Conservation (phyloP, 2,888 invertebrate species). For the Melanchra persicariae region DNA sequence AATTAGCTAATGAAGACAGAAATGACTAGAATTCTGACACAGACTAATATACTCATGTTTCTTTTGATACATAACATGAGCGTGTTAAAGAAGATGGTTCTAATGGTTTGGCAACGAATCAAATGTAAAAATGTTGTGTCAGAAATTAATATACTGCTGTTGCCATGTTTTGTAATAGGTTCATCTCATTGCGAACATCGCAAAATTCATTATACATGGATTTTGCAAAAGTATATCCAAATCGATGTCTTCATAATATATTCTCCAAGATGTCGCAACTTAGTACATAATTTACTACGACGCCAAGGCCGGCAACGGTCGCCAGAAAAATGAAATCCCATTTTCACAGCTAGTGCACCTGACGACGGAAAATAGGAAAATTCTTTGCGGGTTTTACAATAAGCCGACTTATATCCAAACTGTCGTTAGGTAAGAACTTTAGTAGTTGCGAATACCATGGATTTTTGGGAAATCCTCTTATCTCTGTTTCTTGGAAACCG, state of each 20-base stretch:
- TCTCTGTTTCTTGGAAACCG: constrained; percentile 58
- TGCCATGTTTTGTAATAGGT: constrained; percentile 18
- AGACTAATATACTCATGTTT: constrained; percentile 15
- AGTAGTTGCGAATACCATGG: constrained; percentile 70
- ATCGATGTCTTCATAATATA: constrained; percentile 34
- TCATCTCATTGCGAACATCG: not conserved
- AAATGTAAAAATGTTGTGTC: constrained; percentile 24
- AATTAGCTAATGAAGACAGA: constrained; percentile 55
- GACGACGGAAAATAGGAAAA: constrained; percentile 76
- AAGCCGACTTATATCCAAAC: constrained; percentile 78
- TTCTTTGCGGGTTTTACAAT: constrained; percentile 78
- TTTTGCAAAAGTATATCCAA: constrained; percentile 14
- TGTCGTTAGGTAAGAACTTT: constrained; percentile 77
- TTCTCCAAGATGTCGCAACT: constrained; percentile 52
- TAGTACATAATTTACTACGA: constrained; percentile 53
- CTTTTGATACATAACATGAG: constrained; percentile 35
- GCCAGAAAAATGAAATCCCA: constrained; percentile 75
- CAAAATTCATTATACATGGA: constrained; percentile 11
- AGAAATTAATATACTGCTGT: constrained; percentile 27
- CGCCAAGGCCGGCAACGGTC: constrained; percentile 62
- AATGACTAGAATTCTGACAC: constrained; percentile 23
- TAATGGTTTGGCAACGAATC: constrained; percentile 38
- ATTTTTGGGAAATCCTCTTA: constrained; percentile 71
- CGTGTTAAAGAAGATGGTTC: constrained; percentile 14
- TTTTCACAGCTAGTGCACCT: constrained; percentile 77